Conservation (phyloP, 2,797 vertebrate genomes). For the Acanthurus leucopareius region DNA sequence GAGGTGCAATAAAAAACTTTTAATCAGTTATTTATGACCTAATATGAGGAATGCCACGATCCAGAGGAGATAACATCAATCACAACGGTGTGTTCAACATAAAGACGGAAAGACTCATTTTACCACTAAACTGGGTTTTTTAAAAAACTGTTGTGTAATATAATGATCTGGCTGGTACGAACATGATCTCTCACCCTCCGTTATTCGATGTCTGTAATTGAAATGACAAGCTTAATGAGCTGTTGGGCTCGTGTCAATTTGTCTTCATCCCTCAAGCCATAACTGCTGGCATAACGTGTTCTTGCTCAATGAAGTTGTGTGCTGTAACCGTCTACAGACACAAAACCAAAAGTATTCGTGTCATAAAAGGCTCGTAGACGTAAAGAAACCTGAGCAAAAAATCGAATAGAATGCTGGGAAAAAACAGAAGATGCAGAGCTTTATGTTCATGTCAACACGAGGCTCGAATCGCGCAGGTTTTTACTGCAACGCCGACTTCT, state of each 20-base stretch:
- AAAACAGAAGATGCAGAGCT: constrained; percentile 29
- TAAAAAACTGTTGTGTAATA: background rate
- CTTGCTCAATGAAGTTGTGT: constrained; percentile 17
- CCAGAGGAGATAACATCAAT: no score
- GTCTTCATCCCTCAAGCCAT: constrained; percentile 41
- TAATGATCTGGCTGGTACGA: constrained; percentile 12
- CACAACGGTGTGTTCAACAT: background rate
- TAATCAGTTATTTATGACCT: background rate
- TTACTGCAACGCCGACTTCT: constrained; percentile 34
- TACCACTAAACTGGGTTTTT: background rate
- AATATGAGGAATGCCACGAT: background rate
- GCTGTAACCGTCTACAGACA: constrained; percentile 38
- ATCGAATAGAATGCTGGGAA: constrained; percentile 28
- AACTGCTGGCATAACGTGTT: constrained; percentile 26
- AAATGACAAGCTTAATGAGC: constrained; percentile 57
- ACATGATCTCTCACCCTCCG: constrained; percentile 20
- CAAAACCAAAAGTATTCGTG: constrained; percentile 21
- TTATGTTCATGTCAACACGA: constrained; percentile 42
- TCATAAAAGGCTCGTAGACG: constrained; percentile 3
- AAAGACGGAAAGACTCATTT: background rate
- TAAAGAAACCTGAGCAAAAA: constrained; percentile 35
- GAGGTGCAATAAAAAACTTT: background rate
- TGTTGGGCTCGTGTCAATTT: constrained; percentile 37
- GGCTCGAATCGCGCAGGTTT: constrained; percentile 6
- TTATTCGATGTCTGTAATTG: constrained; percentile 31